Evolutionary conservation across 2,888 invertebrate species (phyloP), one percentile per base, ranked within the genome.

Genomic region (Miltochrista miniata): DNA sequence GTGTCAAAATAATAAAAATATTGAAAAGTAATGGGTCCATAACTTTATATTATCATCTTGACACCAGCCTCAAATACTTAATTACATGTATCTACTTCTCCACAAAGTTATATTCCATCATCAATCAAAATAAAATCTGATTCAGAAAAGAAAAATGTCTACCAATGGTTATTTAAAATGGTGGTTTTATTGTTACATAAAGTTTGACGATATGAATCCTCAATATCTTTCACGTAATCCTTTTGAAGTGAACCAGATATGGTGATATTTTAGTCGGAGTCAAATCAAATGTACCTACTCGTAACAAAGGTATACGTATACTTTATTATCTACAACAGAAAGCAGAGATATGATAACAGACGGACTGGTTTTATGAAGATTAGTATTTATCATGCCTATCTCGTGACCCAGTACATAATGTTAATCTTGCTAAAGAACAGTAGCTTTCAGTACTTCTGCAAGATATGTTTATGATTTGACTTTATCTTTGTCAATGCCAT

Each of bases 201-300:
- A 9, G 8, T 41, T 31, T 8, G 31, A 10, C 12, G 11, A 15
- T 33, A n/a, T 18, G n/a, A 34, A 1, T 1, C 30, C 9, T 35
- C 10, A 10, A 7, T 29, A 35, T 44, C 9, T 7, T 14, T 40
- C 4, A n/a, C 9, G 0, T 41, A 41, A 41, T 48, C 35, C 12
- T 11, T 43, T 44, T 29, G 44, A 44, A 39, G 10, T 9, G 5
- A 35, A 36, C 1, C 8, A 5, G 0, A 14, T 1, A 30, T 15
- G n/a, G n/a, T n/a, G n/a, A n/a, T 39, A 13, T 29, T 13, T 2
- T 1, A 18, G 34, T 40, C 40, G 47, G 40, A 39, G 18, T 35
- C n/a, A 45, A 37, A 48, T 41, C 36, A 36, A 48, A 41, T 24
- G 18, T 48, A 48, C 43, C 42, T 37, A 24, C 18, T 24, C 18